Conservation (phyloP, 2,797 vertebrate species). For the Halcyon leucocephala region DNA sequence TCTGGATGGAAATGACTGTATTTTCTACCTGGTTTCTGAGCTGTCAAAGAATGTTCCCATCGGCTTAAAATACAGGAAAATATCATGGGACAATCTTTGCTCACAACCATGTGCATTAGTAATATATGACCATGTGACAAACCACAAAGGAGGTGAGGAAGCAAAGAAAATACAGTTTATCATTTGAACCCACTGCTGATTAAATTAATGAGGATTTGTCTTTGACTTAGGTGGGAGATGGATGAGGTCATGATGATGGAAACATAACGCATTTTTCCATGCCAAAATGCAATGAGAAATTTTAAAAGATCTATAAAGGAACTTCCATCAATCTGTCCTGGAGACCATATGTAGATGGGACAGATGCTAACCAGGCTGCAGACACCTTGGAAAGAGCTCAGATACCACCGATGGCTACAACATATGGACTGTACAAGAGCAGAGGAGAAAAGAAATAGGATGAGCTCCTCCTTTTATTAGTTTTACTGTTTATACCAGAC, state of each 20-base stretch:
- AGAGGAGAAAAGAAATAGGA: not conserved
- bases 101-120: fast-evolving
- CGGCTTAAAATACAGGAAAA: not conserved
- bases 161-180: not conserved
- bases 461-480: constrained; percentile 29
- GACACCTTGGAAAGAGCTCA: constrained; percentile 24
- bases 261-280: not conserved
- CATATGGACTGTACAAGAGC: not conserved
- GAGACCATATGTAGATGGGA: constrained; percentile 22
- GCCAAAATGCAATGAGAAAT: constrained; percentile 12
- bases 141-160: not conserved
- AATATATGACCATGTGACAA: not conserved
- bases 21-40: constrained; percentile 4
- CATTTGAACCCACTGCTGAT: not conserved
- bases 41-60: not conserved
- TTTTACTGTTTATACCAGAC: constrained; percentile 1
- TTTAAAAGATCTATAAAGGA: constrained; percentile 6
- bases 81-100: not conserved
- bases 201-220: not conserved
- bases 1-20: not conserved
- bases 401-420: not conserved
- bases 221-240: not conserved
- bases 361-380: constrained; percentile 45
- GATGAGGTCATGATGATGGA: not conserved
- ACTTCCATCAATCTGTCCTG: constrained; percentile 28